Evolutionary conservation across 2,888 invertebrate species (phyloP), one percentile per base, ranked within the genome.

Genomic region (Xylota sylvarum): DNA sequence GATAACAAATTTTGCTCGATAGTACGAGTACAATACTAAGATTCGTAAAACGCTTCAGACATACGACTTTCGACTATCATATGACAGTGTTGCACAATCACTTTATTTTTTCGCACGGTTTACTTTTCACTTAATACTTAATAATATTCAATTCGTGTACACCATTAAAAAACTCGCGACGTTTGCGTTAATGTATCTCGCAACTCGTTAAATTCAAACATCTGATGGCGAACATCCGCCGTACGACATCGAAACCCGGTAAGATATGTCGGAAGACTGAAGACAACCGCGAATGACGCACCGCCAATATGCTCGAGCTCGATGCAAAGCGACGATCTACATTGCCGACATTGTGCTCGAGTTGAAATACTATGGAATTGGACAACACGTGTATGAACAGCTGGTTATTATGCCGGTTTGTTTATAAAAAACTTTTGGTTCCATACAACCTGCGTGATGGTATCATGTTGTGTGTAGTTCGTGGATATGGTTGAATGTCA

Each of bases 201-300:
- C 14, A 40, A 14, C 17, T n/a, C 27, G 37, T 30, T 23, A 40
- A 37, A 12, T 17, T 37, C n/a, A 37, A 35, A 70, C 17, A 19
- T 30, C 50, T 17, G 14, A 19, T 23, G n/a, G 40, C 10, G 23
- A 70, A 43, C 10, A 32, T 3, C 10, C 72, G 56, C 7, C n/a
- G 19, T 23, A 1, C 27, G 6, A 74, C 67, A 37, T 37, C 27
- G 46, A 17, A 23, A 37, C 55, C 6, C 52, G 35, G 3, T 37
- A 55, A 55, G 27, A 19, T 62, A 48, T 55, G 27, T 76, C 69
- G 62, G 35, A 55, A 76, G 67, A 81, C 81, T 81, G 14, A 69
- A 64, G 9, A 12, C 60, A 52, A 69, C 56, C 35, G 32, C 50
- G 4, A 69, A 9, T 23, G 40, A 69, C 78, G 17, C 62, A 62